Conservation (phyloP, 1,140 invertebrate species). For the Atta colombica region DNA sequence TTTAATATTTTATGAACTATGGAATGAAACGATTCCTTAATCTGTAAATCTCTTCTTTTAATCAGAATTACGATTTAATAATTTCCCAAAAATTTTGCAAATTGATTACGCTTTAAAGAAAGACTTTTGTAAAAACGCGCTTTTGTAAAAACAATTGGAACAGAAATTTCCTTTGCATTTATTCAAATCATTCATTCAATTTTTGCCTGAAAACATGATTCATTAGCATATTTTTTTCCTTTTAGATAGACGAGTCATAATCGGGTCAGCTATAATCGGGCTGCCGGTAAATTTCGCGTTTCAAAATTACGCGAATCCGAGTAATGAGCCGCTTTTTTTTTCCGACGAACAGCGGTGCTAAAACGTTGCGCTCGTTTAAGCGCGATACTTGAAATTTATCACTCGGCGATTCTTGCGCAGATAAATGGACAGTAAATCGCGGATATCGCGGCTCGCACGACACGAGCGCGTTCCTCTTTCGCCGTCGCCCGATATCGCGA, state of each 20-base stretch:
- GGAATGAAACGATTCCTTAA: neutral
- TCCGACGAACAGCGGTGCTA: constrained; percentile 5
- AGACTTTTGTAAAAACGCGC: neutral
- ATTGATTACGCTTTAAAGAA: neutral
- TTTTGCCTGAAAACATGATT: constrained; percentile 32
- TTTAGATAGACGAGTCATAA: constrained; percentile 11
- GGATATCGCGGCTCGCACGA: constrained; percentile 59
- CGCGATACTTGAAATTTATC: constrained; percentile 61
- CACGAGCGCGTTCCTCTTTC: constrained; percentile 51
- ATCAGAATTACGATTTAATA: neutral
- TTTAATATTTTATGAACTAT: neutral
- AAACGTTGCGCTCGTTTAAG: constrained; percentile 67
- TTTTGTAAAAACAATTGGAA: neutral
- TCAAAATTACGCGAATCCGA: constrained; percentile 35
- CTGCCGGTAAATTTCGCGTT: constrained; percentile 30
- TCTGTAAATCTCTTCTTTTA: constrained; percentile 2
- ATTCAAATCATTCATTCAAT: constrained; percentile 32
- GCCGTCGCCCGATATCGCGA: constrained; percentile 61
- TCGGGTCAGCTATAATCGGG: constrained; percentile 23
- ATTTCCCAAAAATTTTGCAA: neutral
- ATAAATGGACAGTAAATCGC: constrained; percentile 72
- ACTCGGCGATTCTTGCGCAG: constrained; percentile 58
- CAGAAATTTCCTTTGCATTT: constrained; percentile 9
- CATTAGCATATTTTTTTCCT: constrained; percentile 30
- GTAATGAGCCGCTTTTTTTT: constrained; percentile 44